Base-by-base conservation (phyloP, 2,888 invertebrate species). In the Eudemis profundana region DNA sequence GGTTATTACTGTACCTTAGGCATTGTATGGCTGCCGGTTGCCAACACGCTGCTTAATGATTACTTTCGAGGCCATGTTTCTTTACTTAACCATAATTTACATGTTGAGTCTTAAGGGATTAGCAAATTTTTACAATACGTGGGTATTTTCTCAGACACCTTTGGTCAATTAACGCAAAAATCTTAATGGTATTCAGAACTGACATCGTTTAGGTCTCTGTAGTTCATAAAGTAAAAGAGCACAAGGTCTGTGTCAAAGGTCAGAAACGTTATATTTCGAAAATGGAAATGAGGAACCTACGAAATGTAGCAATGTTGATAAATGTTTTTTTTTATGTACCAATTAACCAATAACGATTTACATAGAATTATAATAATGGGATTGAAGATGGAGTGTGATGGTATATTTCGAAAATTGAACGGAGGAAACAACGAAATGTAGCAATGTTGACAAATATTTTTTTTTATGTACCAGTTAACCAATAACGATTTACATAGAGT, bases 221-320 rank as follows among this genome's bases (percentile, higher is more conserved):
- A 33, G 7, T 61, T 44, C 21, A n/a, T 50, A 44, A 19, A 46
- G 51, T 57, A 10, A 44, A 57, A 57, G 50, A 57, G 50, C 44
- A 59, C 51, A 65, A 60, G 64, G 64, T 46, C 27, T 19, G 27
- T 53, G 53, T 53, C 53, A 65, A 47, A 65, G 65, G 36, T 59
- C 65, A 65, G 15, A 17, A 42, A n/a, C 27, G 14, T 23, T 47
- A 46, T 60, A 38, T 42, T 38, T 27, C 46, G 38, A 60, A 53
- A 40, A 53, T 44, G 46, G 44, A 44, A 64, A 50, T 51, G 57
- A 51, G 8, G 29, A 63, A 49, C 63, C 63, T 53, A 47, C 27
- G n/a, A 53, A 60, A 27, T 42, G 59, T 60, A 53, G 59, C 53
- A 60, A 65, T 46, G 4, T 40, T 5, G 36, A 12, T 51, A 44